Conservation (phyloP, 2,797 vertebrate species). For the Alosa sapidissima region DNA sequence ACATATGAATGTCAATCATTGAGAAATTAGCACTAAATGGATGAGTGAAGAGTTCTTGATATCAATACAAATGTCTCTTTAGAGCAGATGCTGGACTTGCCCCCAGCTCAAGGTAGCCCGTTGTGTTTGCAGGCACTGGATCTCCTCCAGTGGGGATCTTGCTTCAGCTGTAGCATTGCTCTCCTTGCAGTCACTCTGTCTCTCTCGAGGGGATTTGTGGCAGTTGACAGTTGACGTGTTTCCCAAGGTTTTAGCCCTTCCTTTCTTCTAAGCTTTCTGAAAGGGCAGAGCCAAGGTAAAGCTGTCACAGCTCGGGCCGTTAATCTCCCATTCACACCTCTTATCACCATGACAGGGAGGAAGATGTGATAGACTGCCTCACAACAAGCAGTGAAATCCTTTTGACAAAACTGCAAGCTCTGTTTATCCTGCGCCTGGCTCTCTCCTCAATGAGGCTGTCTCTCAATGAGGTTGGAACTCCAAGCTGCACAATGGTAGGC, state of each 20-base stretch:
- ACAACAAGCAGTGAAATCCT: constrained; percentile 60
- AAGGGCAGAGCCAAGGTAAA: constrained; percentile 56
- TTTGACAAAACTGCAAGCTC: constrained; percentile 64
- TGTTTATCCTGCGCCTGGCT: constrained; percentile 65
- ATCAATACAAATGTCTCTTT: background rate
- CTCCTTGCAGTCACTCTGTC: constrained; percentile 39
- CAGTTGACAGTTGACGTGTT: constrained; percentile 46
- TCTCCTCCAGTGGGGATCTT: background rate
- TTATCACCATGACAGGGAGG: constrained; percentile 65
- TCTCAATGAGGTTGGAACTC: constrained; percentile 35
- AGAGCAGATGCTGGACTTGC: background rate
- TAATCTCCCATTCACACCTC: constrained; percentile 69
- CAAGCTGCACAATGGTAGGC: constrained; percentile 33
- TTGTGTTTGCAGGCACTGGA: background rate
- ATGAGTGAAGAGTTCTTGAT: background rate
- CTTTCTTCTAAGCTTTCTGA: constrained; percentile 51
- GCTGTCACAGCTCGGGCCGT: constrained; percentile 48
- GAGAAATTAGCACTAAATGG: too few species aligned
- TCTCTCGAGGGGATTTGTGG: constrained; percentile 34
- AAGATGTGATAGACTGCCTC: constrained; percentile 61
- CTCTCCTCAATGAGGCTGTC: constrained; percentile 31
- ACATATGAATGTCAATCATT: too few species aligned
- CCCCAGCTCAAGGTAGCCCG: background rate
- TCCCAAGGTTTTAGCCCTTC: constrained; percentile 40
- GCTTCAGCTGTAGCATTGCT: constrained; percentile 20